Evolutionary conservation across 2,888 invertebrate genomes (phyloP).

Genomic region (Epinotia nisella): DNA sequence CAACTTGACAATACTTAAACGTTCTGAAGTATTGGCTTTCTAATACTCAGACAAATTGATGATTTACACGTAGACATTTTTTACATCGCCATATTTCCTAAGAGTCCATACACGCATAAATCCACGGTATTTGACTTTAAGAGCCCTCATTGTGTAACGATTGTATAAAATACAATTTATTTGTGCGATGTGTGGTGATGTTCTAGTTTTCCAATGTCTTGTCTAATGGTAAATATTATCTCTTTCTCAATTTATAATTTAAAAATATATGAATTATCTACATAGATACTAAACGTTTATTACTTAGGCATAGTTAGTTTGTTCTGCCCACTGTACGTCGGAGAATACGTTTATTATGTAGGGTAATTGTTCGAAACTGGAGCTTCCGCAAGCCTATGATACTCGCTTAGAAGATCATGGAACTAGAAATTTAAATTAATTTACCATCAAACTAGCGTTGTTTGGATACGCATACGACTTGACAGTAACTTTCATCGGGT

Average conservation of each 20-base stretch:
- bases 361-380: conserved; percentile 21
- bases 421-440: not conserved
- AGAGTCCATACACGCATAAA: too few relatives aligned
- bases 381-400: not conserved
- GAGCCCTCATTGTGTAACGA: too few relatives aligned
- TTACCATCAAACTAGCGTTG: not conserved
- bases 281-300: too few relatives aligned
- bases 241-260: not conserved
- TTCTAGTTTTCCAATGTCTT: not conserved
- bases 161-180: too few relatives aligned
- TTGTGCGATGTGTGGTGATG: not conserved
- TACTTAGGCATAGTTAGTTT: not conserved
- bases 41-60: too few relatives aligned
- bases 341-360: conserved; percentile 10
- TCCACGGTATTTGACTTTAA: too few relatives aligned
- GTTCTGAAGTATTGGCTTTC: too few relatives aligned
- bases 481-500: not conserved
- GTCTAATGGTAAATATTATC: not conserved
- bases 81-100: too few relatives aligned
- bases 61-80: too few relatives aligned
- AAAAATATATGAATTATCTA: not conserved
- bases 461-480: not conserved
- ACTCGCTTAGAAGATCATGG: not conserved
- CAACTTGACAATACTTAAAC: too few relatives aligned
- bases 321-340: conserved; percentile 8